phyloP scores from a whole-genome alignment of 2,113 vertebrate genomes.

The Nothocercus julius region DNA sequence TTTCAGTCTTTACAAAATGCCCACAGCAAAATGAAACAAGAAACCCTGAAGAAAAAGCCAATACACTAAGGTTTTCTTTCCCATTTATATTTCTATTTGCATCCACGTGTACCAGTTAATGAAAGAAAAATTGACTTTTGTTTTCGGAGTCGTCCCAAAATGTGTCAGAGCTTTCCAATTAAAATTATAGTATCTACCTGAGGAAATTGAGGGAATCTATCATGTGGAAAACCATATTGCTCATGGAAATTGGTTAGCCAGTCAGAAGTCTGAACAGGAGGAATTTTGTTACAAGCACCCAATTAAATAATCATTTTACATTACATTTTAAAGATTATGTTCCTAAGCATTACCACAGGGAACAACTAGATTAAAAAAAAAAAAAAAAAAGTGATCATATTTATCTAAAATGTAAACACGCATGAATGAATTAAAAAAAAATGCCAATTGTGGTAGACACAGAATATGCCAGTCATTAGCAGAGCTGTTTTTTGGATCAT shows the following conservation, averaged over 20 bases:
- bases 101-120: not conserved
- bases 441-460: not conserved
- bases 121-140: slow-evolving; percentile 31
- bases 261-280: slow-evolving; percentile 21
- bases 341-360: slow-evolving; percentile 5
- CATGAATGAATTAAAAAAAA: not conserved
- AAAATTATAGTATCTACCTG: slow-evolving; percentile 46
- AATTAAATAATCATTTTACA: slow-evolving; percentile 51
- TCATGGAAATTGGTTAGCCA: slow-evolving; percentile 51
- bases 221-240: slow-evolving; percentile 45
- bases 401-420: not conserved
- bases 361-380: slow-evolving; percentile 3
- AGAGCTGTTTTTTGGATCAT: not conserved
- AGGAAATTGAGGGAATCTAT: slow-evolving; percentile 34
- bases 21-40: not conserved
- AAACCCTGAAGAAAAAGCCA: not conserved
- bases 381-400: not conserved
- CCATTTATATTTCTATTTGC: slow-evolving; percentile 16
- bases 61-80: not conserved
- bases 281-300: slow-evolving; percentile 30
- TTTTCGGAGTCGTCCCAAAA: slow-evolving; percentile 5
- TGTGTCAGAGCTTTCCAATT: slow-evolving; percentile 49
- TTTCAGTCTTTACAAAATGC: not conserved
- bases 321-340: slow-evolving; percentile 44
- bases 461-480: not conserved